Evolutionary conservation across 1,140 invertebrate species (phyloP), one percentile per base, ranked within the genome.

Genomic region (Drosophila sp.): DNA sequence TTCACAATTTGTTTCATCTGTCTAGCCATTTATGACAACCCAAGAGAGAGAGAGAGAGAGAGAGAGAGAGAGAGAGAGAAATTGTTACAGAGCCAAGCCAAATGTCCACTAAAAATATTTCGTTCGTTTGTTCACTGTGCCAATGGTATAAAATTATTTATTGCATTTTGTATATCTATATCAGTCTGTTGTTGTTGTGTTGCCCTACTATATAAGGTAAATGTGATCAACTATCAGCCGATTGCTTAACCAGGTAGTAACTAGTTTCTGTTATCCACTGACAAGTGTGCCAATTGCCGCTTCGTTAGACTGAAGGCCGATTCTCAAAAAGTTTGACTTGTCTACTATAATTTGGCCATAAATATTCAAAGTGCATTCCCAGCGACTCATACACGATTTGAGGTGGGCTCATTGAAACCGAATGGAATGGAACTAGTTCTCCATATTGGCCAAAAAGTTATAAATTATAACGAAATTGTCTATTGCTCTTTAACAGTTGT

Each of bases 231-330:
- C 57, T 65, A 57, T 66, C 41, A 56, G 33, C 40, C 58, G 69
- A 72, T 60, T 69, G 78, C 47, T 73, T 79, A 70, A 44, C 65
- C 47, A 66, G 77, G 58, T 66, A 64, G 40, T 74, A 77, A 70
- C 66, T 61, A 29, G 38, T 38, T 70, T 66, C 72, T 23, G 60
- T 61, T 60, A 66, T 27, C 50, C 35, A 25, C 65, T 25, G 10
- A n/a, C 79, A 76, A 83, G 60, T 84, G 81, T 73, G 77, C 81
- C 77, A 84, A 65, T 84, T 66, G 50, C 17, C 30, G 30, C 30
- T 32, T 47, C 10, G 58, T 63, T 25, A 27, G 10, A 27, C 23
- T 41, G 68, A 83, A 83, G 80, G 80, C 65, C 72, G 65, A 83
- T 79, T 79, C 80, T 83, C 55, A 38, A 33, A 27, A 17, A 54